Percentiles rank a stretch among this genome's conserved stretches.
Evolutionary conservation across 2,797 vertebrate genomes (phyloP).

Genomic region (Lemur catta): DNA sequence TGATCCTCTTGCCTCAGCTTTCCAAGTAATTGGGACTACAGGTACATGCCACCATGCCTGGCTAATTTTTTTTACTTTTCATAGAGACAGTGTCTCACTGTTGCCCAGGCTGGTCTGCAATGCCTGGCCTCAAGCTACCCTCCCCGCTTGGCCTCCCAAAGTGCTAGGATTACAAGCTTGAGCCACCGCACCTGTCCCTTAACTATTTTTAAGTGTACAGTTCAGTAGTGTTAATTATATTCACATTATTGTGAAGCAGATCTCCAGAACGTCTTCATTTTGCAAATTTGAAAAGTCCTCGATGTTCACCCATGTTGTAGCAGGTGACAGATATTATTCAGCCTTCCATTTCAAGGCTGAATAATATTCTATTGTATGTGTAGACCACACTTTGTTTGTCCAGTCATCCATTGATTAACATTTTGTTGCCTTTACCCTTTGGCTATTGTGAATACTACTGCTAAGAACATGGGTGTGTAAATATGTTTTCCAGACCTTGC

Average conservation of each 20-base stretch:
- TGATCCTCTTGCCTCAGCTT: background rate
- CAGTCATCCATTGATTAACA: background rate
- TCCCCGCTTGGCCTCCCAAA: background rate
- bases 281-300: background rate
- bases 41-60: background rate
- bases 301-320: background rate
- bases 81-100: background rate
- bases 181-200: background rate
- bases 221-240: background rate
- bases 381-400: background rate
- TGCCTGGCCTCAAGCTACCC: background rate
- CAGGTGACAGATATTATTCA: background rate
- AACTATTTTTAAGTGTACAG: background rate
- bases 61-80: background rate
- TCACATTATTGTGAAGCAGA: background rate
- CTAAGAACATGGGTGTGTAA: background rate
- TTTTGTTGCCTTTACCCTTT: background rate
- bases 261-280: background rate
- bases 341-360: background rate
- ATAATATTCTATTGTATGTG: background rate
- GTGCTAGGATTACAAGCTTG: background rate
- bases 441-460: background rate
- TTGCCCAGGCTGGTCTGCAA: background rate
- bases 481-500: background rate
- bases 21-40: background rate